A percentile compares a stretch with the other conserved stretches of the same genome.
Conservation (phyloP, 2,797 vertebrate species). For the Poecilia picta region DNA sequence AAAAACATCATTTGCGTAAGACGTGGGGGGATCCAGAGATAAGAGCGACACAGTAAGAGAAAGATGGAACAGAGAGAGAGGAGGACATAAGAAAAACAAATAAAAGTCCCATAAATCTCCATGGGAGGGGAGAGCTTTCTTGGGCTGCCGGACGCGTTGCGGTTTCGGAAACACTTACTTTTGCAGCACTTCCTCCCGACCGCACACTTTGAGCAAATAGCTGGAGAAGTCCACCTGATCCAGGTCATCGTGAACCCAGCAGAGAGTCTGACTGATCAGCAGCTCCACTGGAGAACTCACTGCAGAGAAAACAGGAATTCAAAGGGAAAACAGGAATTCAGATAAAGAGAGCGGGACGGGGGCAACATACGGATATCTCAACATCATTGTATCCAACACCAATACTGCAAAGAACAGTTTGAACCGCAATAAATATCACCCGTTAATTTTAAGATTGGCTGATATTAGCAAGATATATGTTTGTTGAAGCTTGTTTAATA, state of each 20-base stretch:
- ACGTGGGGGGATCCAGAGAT: conserved; percentile 31
- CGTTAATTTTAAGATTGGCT: background rate
- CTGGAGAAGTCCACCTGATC: conserved; percentile 93
- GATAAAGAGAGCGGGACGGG: background rate
- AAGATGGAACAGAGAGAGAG: background rate
- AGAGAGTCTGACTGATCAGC: conserved; percentile 96
- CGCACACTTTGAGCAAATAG: conserved; percentile 96
- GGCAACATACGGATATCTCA: background rate
- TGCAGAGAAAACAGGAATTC: conserved; percentile 58
- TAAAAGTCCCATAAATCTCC: conserved; percentile 2
- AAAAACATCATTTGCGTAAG: conserved; percentile 37
- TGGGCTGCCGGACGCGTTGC: background rate
- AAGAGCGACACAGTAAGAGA: conserved; percentile 8
- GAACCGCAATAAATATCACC: background rate
- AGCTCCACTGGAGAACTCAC: conserved; percentile 97
- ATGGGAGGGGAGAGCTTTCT: conserved; percentile 3
- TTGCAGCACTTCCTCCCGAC: conserved; percentile 94
- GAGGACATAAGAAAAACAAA: conserved; percentile 12
- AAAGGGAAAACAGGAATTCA: background rate
- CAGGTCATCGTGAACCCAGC: conserved; percentile 98
- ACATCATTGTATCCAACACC: background rate
- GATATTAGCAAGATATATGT: background rate
- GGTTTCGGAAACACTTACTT: conserved; percentile 85
- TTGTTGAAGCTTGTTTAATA: background rate
- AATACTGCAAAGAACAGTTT: background rate